Conservation (phyloP, 2,797 vertebrate genomes). For the Eptatretus atami region DNA sequence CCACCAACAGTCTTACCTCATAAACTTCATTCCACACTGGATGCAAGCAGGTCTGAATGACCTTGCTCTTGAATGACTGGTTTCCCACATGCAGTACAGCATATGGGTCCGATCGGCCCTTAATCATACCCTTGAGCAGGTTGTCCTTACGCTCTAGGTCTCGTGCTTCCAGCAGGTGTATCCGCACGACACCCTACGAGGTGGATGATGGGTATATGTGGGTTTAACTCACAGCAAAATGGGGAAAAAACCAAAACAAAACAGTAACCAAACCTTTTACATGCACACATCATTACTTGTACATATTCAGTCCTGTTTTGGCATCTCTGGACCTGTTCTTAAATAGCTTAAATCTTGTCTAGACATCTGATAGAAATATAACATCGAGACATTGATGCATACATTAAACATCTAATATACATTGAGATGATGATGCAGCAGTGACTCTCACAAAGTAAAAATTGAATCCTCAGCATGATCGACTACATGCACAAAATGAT, state of each 20-base stretch:
- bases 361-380: no score
- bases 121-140: slow-evolving; percentile 45
- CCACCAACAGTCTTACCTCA: slow-evolving; percentile 24
- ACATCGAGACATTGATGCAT: no score
- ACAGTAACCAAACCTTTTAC: background rate
- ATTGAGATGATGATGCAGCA: no score
- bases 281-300: background rate
- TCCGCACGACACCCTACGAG: slow-evolving; percentile 45
- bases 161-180: slow-evolving; percentile 38
- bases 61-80: slow-evolving; percentile 29
- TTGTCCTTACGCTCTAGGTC: slow-evolving; percentile 49
- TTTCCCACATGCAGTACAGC: slow-evolving; percentile 34
- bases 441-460: no score
- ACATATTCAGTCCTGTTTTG: no score
- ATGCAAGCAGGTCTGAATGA: slow-evolving; percentile 33
- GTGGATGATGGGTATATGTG: no score
- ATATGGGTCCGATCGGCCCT: slow-evolving; percentile 73
- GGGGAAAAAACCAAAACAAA: slow-evolving; percentile 7
- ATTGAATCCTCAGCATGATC: no score
- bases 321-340: no score
- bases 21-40: slow-evolving; percentile 57
- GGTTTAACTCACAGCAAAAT: no score
- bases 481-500: no score
- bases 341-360: no score
- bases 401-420: no score